Evolutionary conservation across 2,888 invertebrate genomes (phyloP), one percentile per base, ranked within the genome.

Genomic region (Chorisops tibialis): DNA sequence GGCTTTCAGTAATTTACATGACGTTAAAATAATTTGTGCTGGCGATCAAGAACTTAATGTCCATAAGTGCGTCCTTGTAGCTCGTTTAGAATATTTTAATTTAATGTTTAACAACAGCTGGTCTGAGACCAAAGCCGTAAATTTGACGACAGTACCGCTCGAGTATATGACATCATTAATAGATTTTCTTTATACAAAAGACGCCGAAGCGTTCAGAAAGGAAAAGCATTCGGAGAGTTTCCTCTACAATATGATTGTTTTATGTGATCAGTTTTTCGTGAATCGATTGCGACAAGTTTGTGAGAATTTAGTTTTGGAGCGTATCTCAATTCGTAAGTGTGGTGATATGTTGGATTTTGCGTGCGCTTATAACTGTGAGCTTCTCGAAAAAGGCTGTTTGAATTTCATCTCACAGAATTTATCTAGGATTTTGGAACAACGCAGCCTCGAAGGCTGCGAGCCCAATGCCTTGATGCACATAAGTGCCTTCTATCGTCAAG

Each of bases 11-110:
- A 81, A 82, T 11, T 76, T 88, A 1, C 83, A 81, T 66, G 88
- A 89, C 73, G 84, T 88, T 0, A 79, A 78, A 43, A 84, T 89
- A 1, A 72, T 80, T 30, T 80, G 82, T 38, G 82, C 80, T 37
- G 82, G 81, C 19, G 80, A 80, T 39, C 65, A 70, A 21, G 69
- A 73, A 45, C 74, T 91, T 19, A 75, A 80, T 0, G 92, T 90
- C 0, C 93, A 94, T 73, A 88, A 87, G 71, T 93, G 92, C 72
- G 79, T 94, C n/a, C 76, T 94, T 16, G 86, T 87, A 0, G 87
- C 91, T 0, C 78, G 92, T 35, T 78, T 90, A n/a, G 92, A 93
- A 67, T 94, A 93, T 76, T 94, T 94, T 74, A 84, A 85, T 64
- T 87, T 87, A 69, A 90, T 94, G 89, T 87, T 93, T 69, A 84